These are phyloP conservation scores for Martes martes DNA, from an alignment of 2,113 vertebrate genomes.

Conservation along the genomic window DNA sequence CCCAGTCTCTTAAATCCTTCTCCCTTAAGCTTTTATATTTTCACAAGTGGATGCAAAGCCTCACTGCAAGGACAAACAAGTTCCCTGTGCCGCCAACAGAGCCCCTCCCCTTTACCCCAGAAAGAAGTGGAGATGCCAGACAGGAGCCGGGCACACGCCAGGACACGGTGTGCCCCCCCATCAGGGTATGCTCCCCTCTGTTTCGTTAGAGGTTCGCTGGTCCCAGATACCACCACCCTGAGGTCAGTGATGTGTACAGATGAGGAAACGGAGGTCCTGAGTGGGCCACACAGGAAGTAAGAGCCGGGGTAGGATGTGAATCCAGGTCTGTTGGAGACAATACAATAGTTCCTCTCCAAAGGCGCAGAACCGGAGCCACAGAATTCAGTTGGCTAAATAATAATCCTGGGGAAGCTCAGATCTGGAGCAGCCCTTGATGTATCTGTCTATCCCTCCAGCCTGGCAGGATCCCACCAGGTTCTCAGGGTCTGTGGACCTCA, in stretches of 20 bases:
- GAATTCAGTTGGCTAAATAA: not conserved
- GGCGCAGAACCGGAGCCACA: not conserved
- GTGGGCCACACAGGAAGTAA: not conserved
- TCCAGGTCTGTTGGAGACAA: not conserved
- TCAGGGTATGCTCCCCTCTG: not conserved
- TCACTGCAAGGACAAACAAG: not conserved
- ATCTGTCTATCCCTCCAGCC: not conserved
- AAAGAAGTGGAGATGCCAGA: not conserved
- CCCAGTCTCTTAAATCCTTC: not conserved
- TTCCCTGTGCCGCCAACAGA: not conserved
- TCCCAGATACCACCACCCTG: not conserved
- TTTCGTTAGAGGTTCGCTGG: not conserved
- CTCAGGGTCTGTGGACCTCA: not conserved
- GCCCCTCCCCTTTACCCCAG: rapidly evolving
- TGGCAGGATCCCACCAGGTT: not conserved
- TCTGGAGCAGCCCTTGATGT: not conserved
- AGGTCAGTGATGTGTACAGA: no score
- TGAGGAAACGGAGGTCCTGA: not conserved
- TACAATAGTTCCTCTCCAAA: not conserved
- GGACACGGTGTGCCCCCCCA: not conserved
- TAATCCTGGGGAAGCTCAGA: not conserved
- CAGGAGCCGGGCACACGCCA: not conserved
- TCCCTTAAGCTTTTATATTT: not conserved
- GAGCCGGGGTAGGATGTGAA: not conserved
- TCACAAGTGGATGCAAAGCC: not conserved